Percentiles rank a stretch among this genome's conserved stretches.
Conservation (phyloP, 2,888 invertebrate species). For the Agonopterix subpropinquella region DNA sequence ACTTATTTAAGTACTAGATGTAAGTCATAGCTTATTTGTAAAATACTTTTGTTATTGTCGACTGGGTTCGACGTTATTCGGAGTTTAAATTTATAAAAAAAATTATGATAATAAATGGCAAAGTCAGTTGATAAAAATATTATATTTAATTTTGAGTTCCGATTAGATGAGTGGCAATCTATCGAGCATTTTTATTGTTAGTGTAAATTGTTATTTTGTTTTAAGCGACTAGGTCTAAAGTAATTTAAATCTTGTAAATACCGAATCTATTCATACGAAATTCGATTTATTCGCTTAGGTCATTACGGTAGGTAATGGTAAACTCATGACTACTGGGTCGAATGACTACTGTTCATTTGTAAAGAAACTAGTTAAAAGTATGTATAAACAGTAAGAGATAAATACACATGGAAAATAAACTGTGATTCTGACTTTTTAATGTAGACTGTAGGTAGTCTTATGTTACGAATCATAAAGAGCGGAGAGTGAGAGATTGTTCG, state of each 20-base stretch:
- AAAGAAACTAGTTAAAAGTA: slow-evolving; percentile 36
- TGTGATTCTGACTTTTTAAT: slow-evolving; percentile 75
- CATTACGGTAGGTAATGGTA: slow-evolving; percentile 66
- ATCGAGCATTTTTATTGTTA: slow-evolving; percentile 74
- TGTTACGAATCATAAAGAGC: slow-evolving; percentile 50
- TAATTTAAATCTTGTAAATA: slow-evolving; percentile 73
- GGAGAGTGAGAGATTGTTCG: slow-evolving; percentile 8
- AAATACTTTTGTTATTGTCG: slow-evolving; percentile 73
- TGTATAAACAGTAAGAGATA: slow-evolving; percentile 50
- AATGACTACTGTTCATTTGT: slow-evolving; percentile 59
- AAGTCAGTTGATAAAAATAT: slow-evolving; percentile 60
- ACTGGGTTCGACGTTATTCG: slow-evolving; percentile 69
- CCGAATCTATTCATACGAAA: slow-evolving; percentile 63
- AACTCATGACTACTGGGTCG: slow-evolving; percentile 63
- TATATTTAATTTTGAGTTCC: slow-evolving; percentile 67
- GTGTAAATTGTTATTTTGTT: slow-evolving; percentile 76
- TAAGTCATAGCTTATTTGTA: slow-evolving; percentile 67
- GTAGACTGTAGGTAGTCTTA: slow-evolving; percentile 67
- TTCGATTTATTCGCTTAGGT: slow-evolving; percentile 61
- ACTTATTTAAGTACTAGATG: slow-evolving; percentile 57
- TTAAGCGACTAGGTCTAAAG: slow-evolving; percentile 69
- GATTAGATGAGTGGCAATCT: slow-evolving; percentile 66
- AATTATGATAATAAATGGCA: slow-evolving; percentile 52
- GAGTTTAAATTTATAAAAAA: slow-evolving; percentile 69
- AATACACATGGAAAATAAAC: slow-evolving; percentile 74